Base-by-base conservation (phyloP, 2,888 invertebrate genomes). In the Antheraea yamamai region DNA sequence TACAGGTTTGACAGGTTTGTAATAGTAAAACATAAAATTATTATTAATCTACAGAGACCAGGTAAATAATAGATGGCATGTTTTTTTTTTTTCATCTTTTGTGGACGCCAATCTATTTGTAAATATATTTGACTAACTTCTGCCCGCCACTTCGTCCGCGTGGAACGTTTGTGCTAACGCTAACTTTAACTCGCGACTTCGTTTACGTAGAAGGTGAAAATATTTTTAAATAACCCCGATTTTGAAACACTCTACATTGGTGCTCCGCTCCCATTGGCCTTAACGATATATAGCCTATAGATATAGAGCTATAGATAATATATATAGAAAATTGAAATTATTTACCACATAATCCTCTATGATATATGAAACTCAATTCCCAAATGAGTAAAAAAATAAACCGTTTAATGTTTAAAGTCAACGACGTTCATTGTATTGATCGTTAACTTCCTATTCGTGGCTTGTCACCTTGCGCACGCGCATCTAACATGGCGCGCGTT, bases 391-490 rank as follows among this genome's bases (percentile, higher is more conserved):
- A 83, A 47, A 87, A 86, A 83, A 87, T 89, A 88, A 88, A 88
- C 85, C 86, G 86, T 90, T 89, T 90, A 88, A 86, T 83, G 81
- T 79, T 30, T 83, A 84, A 82, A 81, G 79, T 77, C 80, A 83
- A 82, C 81, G 83, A 80, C 84, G 79, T 78, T 80, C 81, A 85
- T 88, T 89, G 88, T 89, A 83, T 81, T 82, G 85, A 88, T 91
- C 89, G 88, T 91, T 91, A 92, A 87, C 89, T 89, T 86, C 87
- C 88, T 89, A 90, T 92, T 89, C 84, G 87, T 82, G 80, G 78
- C 84, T 84, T 84, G 86, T 89, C 89, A 88, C 85, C 85, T 85
- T 85, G 85, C 84, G 85, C 86, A 82, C 83, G 84, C 85, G 86
- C 88, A 84, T 88, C 85, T 83, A 86, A 88, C 82, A 88, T 85